Conservation (phyloP, 2,113 vertebrate species). For the Peromyscus polionotus region DNA sequence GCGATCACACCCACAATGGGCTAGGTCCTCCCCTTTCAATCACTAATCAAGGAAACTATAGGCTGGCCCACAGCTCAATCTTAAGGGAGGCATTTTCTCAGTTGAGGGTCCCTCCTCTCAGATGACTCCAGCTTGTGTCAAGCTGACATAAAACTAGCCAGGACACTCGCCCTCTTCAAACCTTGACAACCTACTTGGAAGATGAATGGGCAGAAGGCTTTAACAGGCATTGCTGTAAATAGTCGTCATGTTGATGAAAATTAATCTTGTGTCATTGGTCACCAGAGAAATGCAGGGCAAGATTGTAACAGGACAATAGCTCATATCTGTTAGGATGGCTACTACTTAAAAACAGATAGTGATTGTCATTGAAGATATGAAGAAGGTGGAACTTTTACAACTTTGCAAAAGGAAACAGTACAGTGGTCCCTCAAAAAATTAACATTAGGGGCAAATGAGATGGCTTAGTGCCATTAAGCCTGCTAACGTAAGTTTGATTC, state of each 20-base stretch:
- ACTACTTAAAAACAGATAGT: background rate
- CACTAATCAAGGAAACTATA: background rate
- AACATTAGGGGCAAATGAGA: too few relatives aligned
- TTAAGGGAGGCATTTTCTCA: background rate
- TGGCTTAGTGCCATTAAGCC: background rate
- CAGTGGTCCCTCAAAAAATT: background rate
- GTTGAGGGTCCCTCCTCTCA: background rate
- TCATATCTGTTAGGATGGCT: background rate
- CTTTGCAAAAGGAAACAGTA: background rate
- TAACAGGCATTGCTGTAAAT: background rate
- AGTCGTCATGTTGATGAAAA: background rate
- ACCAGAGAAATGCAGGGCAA: background rate
- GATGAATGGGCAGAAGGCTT: background rate
- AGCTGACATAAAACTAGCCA: background rate
- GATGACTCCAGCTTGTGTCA: background rate
- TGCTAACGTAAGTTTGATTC: background rate
- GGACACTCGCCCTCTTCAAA: background rate
- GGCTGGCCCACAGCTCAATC: background rate
- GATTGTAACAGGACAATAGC: background rate
- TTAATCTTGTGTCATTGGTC: background rate
- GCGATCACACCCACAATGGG: background rate
- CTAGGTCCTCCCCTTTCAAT: background rate
- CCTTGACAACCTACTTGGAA: background rate
- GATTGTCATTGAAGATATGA: background rate
- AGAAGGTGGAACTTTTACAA: background rate